These are phyloP conservation scores for Diachasmimorpha longicaudata DNA, from an alignment of 1,140 invertebrate species.

Conservation along the genomic window DNA sequence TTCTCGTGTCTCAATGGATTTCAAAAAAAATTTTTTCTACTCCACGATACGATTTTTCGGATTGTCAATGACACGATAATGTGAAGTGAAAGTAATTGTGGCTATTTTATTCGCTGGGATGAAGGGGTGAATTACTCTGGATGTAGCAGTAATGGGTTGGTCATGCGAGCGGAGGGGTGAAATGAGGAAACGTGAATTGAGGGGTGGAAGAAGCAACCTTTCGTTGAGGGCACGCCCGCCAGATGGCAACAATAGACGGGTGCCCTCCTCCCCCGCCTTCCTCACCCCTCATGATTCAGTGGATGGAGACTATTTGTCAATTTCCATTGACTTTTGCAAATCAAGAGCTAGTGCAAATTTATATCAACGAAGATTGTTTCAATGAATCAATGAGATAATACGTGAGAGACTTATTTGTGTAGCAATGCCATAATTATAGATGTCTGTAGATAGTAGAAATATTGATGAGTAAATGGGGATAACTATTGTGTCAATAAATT, in stretches of 20 bases:
- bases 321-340: background rate
- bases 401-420: constrained; percentile 17
- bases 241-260: constrained; percentile 34
- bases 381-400: background rate
- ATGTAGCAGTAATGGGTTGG: constrained; percentile 2
- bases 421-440: constrained; percentile 11
- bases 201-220: constrained; percentile 26
- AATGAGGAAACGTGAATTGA: background rate
- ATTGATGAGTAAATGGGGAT: background rate
- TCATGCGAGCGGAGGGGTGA: background rate
- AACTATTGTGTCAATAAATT: background rate
- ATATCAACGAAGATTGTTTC: background rate
- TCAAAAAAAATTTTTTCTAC: background rate
- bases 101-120: background rate
- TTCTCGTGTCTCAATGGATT: background rate
- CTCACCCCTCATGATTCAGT: constrained; percentile 1
- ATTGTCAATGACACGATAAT: background rate
- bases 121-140: constrained; percentile 12
- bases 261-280: too few species aligned
- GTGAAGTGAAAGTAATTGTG: background rate
- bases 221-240: constrained; percentile 41
- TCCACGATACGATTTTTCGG: background rate
- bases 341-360: background rate
- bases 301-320: background rate
- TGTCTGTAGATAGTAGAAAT: constrained; percentile 13